phyloP scores from a whole-genome alignment of 2,888 invertebrate species.

The Caenorhabditis zanzibari region DNA sequence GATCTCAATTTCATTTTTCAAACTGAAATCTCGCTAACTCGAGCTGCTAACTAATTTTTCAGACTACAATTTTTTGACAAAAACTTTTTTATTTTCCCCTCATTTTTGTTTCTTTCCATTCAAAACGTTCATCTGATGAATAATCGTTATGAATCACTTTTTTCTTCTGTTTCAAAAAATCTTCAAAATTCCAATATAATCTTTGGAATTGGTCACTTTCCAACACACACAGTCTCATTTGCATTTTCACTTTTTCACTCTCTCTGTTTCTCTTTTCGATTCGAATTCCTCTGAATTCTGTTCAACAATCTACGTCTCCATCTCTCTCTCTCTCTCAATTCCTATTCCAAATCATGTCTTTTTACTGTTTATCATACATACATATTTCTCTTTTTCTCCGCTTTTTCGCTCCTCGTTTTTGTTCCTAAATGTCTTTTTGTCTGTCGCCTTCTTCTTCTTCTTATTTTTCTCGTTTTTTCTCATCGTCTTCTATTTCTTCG shows the following conservation, averaged over 20 bases:
- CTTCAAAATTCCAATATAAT: no score
- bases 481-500: conserved; percentile 9
- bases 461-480: conserved; percentile 4
- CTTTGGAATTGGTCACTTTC: no score
- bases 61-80: no score
- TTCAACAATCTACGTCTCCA: conserved; percentile 33
- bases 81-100: no score
- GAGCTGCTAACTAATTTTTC: no score
- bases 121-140: background rate
- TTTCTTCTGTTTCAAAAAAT: no score
- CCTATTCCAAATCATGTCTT: conserved; percentile 13
- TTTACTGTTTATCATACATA: conserved; percentile 53
- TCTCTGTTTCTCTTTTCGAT: conserved; percentile 4
- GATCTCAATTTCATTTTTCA: no score
- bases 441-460: background rate
- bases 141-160: conserved; percentile 1
- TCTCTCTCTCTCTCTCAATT: background rate
- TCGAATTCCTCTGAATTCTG: conserved; percentile 15
- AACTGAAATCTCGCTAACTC: no score
- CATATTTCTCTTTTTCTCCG: conserved; percentile 24
- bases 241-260: conserved; percentile 17
- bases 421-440: conserved; percentile 12
- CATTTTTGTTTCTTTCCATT: background rate
- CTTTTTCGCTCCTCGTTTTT: background rate
- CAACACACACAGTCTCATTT: conserved; percentile 16